Percentiles rank a stretch among this genome's conserved stretches.
Conservation (phyloP, 2,113 vertebrate species). For the Dromas ardeola region DNA sequence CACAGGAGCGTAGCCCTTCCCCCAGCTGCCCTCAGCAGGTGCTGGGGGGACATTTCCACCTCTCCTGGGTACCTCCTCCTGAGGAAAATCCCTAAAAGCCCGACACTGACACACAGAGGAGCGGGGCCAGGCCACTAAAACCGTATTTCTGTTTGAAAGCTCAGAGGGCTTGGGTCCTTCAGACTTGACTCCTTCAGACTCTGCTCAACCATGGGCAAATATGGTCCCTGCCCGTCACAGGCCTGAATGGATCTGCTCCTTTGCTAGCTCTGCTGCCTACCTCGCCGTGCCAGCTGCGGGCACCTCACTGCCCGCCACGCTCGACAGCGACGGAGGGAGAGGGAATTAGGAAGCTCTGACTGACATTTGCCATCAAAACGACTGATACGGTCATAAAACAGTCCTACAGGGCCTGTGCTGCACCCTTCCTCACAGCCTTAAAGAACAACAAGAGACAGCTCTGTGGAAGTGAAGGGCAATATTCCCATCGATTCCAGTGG, state of each 20-base stretch:
- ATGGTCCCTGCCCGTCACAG: background rate
- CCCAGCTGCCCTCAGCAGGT: background rate
- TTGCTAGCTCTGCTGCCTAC: background rate
- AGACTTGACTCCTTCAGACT: too few relatives aligned
- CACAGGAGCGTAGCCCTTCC: accelerated
- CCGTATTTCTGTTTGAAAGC: background rate
- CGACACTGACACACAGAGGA: background rate
- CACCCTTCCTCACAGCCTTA: background rate
- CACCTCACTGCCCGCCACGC: accelerated
- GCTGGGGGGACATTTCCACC: background rate
- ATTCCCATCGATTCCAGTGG: background rate
- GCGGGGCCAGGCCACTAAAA: background rate
- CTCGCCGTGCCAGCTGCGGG: background rate
- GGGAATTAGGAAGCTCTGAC: background rate
- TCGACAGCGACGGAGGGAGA: background rate
- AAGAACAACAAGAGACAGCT: background rate
- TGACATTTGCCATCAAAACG: background rate
- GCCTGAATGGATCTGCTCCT: background rate
- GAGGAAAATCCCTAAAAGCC: background rate
- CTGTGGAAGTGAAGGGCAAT: background rate
- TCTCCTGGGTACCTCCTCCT: background rate
- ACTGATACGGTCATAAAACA: background rate
- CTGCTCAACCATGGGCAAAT: background rate
- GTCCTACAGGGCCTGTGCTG: background rate
- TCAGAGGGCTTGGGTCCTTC: background rate